phyloP scores from a whole-genome alignment of 2,888 invertebrate genomes.

The Aricia artaxerxes region DNA sequence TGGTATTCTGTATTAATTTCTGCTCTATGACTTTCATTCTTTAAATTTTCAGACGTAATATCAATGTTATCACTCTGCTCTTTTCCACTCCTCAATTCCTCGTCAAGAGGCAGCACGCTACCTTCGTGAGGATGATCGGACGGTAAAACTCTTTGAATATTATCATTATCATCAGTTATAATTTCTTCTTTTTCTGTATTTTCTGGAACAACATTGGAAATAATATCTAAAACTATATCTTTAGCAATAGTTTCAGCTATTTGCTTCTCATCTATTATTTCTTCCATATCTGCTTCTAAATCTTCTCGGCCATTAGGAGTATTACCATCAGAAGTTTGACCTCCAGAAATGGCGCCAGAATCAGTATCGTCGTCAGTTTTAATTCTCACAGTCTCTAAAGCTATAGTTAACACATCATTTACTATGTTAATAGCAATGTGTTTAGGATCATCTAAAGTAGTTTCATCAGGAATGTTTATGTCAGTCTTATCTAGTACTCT shows the following conservation, averaged over 20 bases:
- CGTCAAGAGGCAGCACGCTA: constrained; percentile 70
- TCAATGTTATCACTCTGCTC: constrained; percentile 40
- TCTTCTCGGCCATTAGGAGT: constrained; percentile 73
- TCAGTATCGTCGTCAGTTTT: constrained; percentile 73
- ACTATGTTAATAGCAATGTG: constrained; percentile 72
- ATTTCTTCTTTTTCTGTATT: constrained; percentile 46
- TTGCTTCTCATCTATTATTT: constrained; percentile 61
- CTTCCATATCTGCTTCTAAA: constrained; percentile 70
- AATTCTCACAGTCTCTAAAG: constrained; percentile 68
- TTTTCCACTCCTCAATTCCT: constrained; percentile 60
- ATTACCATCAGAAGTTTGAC: constrained; percentile 70
- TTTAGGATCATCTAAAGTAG: constrained; percentile 60
- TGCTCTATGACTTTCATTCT: constrained; percentile 63
- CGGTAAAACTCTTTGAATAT: constrained; percentile 60
- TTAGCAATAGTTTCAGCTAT: constrained; percentile 61
- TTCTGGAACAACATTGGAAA: constrained; percentile 56
- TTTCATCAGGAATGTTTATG: constrained; percentile 52
- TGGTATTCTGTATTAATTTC: constrained; percentile 53
- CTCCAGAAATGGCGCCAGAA: constrained; percentile 74
- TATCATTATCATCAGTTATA: constrained; percentile 44
- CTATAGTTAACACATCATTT: constrained; percentile 72
- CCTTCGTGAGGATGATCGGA: constrained; percentile 68
- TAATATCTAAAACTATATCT: constrained; percentile 64
- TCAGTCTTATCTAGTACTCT: constrained; percentile 71
- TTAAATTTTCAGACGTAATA: constrained; percentile 59